Evolutionary conservation across 2,888 invertebrate genomes (phyloP), one percentile per base, ranked within the genome.

Genomic region (Noctua comes): DNA sequence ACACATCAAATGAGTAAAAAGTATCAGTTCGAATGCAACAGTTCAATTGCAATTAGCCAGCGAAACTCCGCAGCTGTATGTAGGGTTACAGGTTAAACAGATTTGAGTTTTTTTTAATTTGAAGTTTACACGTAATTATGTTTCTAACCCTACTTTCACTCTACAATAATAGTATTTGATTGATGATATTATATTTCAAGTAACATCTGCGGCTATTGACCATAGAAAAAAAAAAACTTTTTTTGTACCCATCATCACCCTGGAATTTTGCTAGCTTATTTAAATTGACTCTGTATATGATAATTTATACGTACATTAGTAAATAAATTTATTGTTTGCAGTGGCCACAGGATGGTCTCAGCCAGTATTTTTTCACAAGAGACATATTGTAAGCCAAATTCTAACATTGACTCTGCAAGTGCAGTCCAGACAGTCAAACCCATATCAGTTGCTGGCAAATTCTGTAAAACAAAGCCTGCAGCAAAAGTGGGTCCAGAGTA

Each of bases 351-450:
- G 16, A 96, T 74, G 36, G 93, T 82, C 64, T 88, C 85, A 36
- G 76, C 76, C 68, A 93, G 73, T 57, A 83, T 84, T 21, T 88
- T 77, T 40, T 80, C 51, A 71, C 82, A 86, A 0, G 36, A 8
- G 13, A 66, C 79, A 62, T 77, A 79, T 36, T 89, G 77, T 1
- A 84, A 81, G 81, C 90, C 86, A 78, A 83, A 86, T 11, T 54
- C 24, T 40, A 65, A 21, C 24, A 94, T 77, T 18, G 91, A 86
- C 64, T 94, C 91, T 0, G 91, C 89, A 21, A 96, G 77, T 2
- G 93, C 92, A 2, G 92, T 92, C 96, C 96, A 96, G 8, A 95
- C 31, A 1, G 87, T 87, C 3, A 95, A 77, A 13, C 91, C 86
- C 59, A 84, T 89, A 46, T 93, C 89, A 77, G 88, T 90, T 8